Evolutionary conservation across 2,113 vertebrate species (phyloP).

Genomic region (Periophthalmodon schlosseri): DNA sequence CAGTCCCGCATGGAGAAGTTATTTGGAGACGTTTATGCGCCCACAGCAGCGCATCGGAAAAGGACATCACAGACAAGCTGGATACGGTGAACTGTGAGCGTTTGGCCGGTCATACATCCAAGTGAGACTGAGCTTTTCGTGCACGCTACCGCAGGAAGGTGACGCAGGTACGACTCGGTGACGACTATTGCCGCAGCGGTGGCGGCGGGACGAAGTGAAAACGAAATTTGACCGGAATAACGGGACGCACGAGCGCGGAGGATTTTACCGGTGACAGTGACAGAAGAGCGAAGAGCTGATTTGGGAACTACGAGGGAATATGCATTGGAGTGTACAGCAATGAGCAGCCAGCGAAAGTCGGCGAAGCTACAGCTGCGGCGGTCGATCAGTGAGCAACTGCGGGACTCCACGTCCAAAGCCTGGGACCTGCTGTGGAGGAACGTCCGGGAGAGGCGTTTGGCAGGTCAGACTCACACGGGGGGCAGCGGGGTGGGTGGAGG

Average conservation of each 20-base stretch:
- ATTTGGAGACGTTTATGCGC: constrained; percentile 33
- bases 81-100: not conserved
- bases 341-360: constrained; percentile 80
- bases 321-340: constrained; percentile 73
- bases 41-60: constrained; percentile 4
- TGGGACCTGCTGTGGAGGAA: constrained; percentile 95
- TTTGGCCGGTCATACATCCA: not conserved
- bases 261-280: constrained; percentile 12
- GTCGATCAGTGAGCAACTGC: constrained; percentile 94
- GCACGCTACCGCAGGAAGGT: constrained; percentile 60
- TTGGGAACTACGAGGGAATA: constrained; percentile 44
- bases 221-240: constrained; percentile 34
- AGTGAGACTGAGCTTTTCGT: constrained; percentile 15
- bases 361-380: constrained; percentile 84
- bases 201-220: constrained; percentile 35
- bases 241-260: constrained; percentile 7
- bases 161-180: constrained; percentile 75
- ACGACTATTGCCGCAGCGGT: constrained; percentile 70
- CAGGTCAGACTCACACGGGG: constrained; percentile 83
- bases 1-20: constrained; percentile 51
- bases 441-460: constrained; percentile 88
- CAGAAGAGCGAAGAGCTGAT: constrained; percentile 22
- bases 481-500: not conserved
- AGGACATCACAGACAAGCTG: not conserved
- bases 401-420: constrained; percentile 91